These are phyloP conservation scores for Acleris laterana DNA, from an alignment of 2,888 invertebrate genomes.

Conservation along the genomic window DNA sequence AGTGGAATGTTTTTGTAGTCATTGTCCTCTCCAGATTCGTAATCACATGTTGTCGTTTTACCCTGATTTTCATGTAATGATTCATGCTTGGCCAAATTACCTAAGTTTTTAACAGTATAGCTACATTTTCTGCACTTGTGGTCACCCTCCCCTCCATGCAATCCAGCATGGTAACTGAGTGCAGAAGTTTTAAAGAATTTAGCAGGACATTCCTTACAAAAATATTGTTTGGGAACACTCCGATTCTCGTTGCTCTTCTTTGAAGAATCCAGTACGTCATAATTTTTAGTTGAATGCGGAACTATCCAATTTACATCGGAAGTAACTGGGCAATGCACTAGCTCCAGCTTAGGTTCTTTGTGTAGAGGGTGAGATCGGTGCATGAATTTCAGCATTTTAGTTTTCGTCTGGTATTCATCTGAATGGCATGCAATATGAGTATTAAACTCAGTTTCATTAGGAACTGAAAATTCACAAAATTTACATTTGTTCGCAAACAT, in stretches of 20 bases:
- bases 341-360: conserved; percentile 86
- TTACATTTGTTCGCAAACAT: conserved; percentile 88
- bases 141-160: conserved; percentile 86
- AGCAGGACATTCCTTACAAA: conserved; percentile 88
- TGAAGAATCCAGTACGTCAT: conserved; percentile 52
- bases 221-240: conserved; percentile 71
- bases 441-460: conserved; percentile 87
- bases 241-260: conserved; percentile 61
- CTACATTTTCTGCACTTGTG: conserved; percentile 89
- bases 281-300: conserved; percentile 55
- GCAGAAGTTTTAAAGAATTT: conserved; percentile 89
- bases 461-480: conserved; percentile 90
- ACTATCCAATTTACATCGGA: conserved; percentile 79
- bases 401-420: conserved; percentile 91
- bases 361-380: conserved; percentile 87
- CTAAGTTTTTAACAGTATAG: conserved; percentile 88
- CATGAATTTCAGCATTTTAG: conserved; percentile 86
- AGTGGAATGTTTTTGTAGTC: conserved; percentile 84
- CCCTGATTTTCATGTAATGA: conserved; percentile 76
- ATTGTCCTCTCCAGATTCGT: conserved; percentile 78
- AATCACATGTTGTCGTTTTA: conserved; percentile 65
- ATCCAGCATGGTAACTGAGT: conserved; percentile 87
- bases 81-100: conserved; percentile 88
- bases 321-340: conserved; percentile 58
- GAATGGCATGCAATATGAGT: conserved; percentile 90